These are phyloP conservation scores for Tetragonisca angustula DNA, from an alignment of 2,888 invertebrate genomes.

Conservation along the genomic window DNA sequence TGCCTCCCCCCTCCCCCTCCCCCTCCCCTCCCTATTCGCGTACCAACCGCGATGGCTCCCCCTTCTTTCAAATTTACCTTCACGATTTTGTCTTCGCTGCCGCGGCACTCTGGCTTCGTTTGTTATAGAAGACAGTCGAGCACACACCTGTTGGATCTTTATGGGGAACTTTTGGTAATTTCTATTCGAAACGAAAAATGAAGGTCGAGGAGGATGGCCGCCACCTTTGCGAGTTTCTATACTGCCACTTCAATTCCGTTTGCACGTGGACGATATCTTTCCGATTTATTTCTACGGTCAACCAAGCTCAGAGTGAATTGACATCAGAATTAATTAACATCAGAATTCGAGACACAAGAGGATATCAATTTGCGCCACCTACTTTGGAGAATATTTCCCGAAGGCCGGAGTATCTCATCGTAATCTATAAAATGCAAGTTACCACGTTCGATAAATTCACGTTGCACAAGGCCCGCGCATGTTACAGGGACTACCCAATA, in stretches of 20 bases:
- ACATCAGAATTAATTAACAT: no score
- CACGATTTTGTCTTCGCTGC: constrained; percentile 14
- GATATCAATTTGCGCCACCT: neutral
- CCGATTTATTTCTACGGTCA: neutral
- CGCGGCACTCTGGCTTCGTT: neutral
- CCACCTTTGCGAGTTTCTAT: no score
- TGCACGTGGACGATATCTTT: no score
- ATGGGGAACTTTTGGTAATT: neutral
- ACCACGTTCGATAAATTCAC: constrained; percentile 7
- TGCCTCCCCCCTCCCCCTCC: no score
- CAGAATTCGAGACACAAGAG: neutral
- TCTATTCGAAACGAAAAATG: no score
- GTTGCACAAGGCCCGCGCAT: constrained; percentile 11
- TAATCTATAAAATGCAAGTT: constrained; percentile 17
- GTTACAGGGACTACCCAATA: constrained; percentile 25
- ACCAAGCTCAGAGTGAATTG: neutral
- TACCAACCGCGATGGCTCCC: no score
- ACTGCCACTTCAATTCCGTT: no score
- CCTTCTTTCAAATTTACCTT: constrained; percentile 8
- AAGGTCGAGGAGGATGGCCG: no score
- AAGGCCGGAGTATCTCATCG: neutral
- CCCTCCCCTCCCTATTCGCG: no score
- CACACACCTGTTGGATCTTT: neutral
- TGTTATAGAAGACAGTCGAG: neutral
- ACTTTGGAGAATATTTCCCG: neutral